phyloP scores from a whole-genome alignment of 2,113 vertebrate species.

The Accipiter cooperii region DNA sequence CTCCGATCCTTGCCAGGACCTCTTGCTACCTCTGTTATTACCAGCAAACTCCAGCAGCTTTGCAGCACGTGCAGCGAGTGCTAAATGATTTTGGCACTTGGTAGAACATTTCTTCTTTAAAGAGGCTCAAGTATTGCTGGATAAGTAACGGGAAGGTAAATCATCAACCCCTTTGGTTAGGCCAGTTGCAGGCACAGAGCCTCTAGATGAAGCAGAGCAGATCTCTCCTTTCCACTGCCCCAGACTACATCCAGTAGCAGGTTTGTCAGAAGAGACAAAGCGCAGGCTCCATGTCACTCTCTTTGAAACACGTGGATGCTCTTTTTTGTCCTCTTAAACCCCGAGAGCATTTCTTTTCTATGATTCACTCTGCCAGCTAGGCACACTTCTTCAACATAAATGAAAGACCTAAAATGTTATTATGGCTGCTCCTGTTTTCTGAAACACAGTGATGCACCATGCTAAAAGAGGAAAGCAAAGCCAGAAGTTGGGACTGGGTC shows the following conservation, averaged over 20 bases:
- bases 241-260: not conserved
- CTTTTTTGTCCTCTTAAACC: not conserved
- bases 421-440: not conserved
- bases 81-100: not conserved
- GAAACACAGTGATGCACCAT: not conserved
- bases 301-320: not conserved
- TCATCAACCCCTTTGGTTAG: not conserved
- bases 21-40: not conserved
- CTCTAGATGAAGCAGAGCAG: not conserved
- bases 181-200: not conserved
- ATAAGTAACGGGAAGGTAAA: not conserved
- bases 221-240: not conserved
- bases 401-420: not conserved
- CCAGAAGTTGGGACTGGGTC: not conserved
- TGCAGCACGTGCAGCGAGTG: not conserved
- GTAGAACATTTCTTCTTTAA: not conserved
- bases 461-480: not conserved
- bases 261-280: slow-evolving; percentile 1
- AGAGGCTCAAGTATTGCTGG: not conserved
- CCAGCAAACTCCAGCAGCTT: not conserved
- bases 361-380: not conserved
- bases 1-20: not conserved
- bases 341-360: not conserved
- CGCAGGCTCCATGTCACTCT: not conserved
- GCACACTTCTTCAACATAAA: not conserved